Evolutionary conservation across 2,113 vertebrate genomes (phyloP).

Genomic region (Takifugu bimaculatus): DNA sequence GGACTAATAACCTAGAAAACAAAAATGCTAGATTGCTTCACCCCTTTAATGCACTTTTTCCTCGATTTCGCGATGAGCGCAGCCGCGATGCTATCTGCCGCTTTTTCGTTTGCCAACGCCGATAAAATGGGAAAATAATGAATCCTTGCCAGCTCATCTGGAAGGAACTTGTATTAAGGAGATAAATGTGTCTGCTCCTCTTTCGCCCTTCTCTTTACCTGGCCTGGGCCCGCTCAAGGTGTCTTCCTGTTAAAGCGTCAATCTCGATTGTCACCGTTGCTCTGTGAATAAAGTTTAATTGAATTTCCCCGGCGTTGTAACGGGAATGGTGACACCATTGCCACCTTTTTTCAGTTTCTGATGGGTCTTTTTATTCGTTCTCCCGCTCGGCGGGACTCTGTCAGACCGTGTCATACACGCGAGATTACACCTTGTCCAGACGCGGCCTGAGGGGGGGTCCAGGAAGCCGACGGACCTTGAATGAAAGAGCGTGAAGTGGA

Average conservation of each 20-base stretch:
- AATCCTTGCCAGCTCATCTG: slow-evolving; percentile 19
- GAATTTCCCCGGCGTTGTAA: no score
- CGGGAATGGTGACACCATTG: neutral
- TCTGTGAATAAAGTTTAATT: no score
- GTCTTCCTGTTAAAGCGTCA: no score
- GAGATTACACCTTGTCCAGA: slow-evolving; percentile 59
- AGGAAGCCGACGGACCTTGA: slow-evolving; percentile 61
- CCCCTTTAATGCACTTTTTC: neutral
- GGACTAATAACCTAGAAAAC: slow-evolving; percentile 3
- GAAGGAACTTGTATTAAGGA: no score
- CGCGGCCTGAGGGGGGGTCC: slow-evolving; percentile 49
- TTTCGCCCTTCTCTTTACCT: no score
- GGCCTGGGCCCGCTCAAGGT: no score
- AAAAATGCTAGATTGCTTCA: neutral
- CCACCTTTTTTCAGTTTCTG: slow-evolving; percentile 31
- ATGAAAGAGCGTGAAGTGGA: slow-evolving; percentile 62
- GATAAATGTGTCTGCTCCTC: no score
- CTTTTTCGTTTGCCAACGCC: neutral
- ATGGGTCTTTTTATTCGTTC: slow-evolving; percentile 43
- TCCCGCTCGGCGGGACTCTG: slow-evolving; percentile 48
- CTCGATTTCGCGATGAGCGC: slow-evolving; percentile 2
- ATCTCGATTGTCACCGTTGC: no score
- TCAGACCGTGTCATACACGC: slow-evolving; percentile 61
- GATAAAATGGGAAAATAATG: slow-evolving; percentile 23
- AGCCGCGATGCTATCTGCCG: slow-evolving; percentile 9